Conservation (phyloP, 2,797 vertebrate genomes). For the Siniperca obscura region DNA sequence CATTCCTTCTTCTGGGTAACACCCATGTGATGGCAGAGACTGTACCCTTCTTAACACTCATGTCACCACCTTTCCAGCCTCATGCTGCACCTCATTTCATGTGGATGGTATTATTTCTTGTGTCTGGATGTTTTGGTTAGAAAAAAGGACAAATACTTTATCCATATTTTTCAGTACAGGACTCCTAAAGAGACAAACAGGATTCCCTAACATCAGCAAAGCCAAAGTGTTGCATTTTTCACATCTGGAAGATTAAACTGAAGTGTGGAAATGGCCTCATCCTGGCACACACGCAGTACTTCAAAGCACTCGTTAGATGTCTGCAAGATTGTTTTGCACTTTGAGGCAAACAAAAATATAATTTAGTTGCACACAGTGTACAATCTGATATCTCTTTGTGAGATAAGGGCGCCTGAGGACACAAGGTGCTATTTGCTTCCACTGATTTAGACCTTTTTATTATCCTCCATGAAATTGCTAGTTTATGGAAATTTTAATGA, state of each 20-base stretch:
- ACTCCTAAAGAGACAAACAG: conserved; percentile 28
- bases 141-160: neutral
- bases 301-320: conserved; percentile 49
- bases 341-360: conserved; percentile 69
- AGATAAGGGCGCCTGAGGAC: conserved; percentile 61
- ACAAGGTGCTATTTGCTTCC: conserved; percentile 54
- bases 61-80: conserved; percentile 15
- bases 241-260: conserved; percentile 54
- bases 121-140: conserved; percentile 27
- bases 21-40: conserved; percentile 34
- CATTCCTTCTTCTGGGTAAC: conserved; percentile 24
- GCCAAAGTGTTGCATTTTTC: conserved; percentile 46
- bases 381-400: conserved; percentile 57
- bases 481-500: conserved; percentile 66
- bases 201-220: conserved; percentile 31
- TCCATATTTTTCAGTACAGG: neutral
- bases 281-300: conserved; percentile 33
- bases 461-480: conserved; percentile 59
- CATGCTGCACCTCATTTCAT: conserved; percentile 22
- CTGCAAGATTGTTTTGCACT: conserved; percentile 65
- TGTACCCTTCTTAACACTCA: conserved; percentile 17
- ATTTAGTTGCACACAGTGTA: conserved; percentile 62
- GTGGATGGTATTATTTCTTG: conserved; percentile 28
- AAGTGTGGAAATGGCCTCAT: conserved; percentile 52
- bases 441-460: conserved; percentile 70